Conservation (phyloP, 2,113 vertebrate species). For the Bubalus kerabau region DNA sequence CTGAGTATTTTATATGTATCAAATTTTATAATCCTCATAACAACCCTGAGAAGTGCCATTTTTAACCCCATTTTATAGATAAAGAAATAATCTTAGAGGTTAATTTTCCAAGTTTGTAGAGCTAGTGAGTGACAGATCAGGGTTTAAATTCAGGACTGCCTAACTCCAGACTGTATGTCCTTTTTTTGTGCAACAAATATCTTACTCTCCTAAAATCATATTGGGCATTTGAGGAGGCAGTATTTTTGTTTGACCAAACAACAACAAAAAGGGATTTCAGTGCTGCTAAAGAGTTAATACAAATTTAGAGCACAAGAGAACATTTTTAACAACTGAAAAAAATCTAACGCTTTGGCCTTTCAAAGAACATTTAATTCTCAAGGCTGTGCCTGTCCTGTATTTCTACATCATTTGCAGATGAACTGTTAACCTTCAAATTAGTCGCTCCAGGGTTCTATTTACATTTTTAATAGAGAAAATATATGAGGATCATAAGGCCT, state of each 20-base stretch:
- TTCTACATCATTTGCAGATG: constrained; percentile 40
- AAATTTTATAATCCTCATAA: neutral
- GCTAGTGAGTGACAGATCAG: neutral
- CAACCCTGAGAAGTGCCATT: neutral
- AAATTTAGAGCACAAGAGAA: neutral
- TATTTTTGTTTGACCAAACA: neutral
- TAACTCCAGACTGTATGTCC: neutral
- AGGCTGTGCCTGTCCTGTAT: neutral
- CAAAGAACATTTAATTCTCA: constrained; percentile 33
- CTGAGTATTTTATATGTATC: neutral
- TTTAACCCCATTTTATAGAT: neutral
- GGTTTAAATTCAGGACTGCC: neutral
- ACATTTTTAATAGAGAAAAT: constrained; percentile 62
- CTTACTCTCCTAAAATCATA: neutral
- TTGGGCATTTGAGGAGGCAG: neutral
- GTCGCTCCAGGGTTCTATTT: constrained; percentile 54
- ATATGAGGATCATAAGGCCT: constrained; percentile 10
- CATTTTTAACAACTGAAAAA: constrained; percentile 19
- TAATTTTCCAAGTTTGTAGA: neutral
- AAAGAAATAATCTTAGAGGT: neutral
- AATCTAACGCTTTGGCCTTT: neutral
- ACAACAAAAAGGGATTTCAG: neutral
- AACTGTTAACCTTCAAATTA: constrained; percentile 60
- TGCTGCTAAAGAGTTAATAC: neutral
- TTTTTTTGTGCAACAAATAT: neutral